Percentiles rank a stretch among this genome's conserved stretches.
Evolutionary conservation across 2,888 invertebrate genomes (phyloP).

Genomic region (Philopedon plagiatum): DNA sequence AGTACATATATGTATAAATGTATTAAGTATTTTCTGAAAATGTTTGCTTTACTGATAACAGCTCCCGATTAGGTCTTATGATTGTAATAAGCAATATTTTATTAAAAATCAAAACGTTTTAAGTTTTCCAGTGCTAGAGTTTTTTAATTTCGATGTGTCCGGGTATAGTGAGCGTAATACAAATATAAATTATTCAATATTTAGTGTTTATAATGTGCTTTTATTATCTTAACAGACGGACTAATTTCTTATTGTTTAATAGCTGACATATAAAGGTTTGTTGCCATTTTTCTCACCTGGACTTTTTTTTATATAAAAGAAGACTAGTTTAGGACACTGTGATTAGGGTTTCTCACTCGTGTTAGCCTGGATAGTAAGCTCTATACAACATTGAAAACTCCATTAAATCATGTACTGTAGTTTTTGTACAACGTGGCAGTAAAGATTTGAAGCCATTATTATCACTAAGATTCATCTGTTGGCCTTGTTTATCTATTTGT

Average conservation of each 20-base stretch:
- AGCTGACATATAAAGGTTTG: neutral
- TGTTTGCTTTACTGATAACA: conserved; percentile 3
- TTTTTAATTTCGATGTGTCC: neutral
- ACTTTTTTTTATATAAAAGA: no score
- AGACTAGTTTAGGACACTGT: no score
- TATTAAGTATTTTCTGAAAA: neutral
- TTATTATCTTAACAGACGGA: neutral
- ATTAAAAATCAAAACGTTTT: neutral
- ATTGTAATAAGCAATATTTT: neutral
- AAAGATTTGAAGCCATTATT: no score
- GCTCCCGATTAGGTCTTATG: neutral
- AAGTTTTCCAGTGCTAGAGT: neutral
- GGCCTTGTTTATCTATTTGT: no score
- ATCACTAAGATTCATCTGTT: no score
- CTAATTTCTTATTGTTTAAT: neutral
- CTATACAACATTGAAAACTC: no score
- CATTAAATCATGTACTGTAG: no score
- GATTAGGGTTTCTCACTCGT: no score
- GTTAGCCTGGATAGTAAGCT: no score
- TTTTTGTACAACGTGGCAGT: no score
- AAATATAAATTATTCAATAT: neutral
- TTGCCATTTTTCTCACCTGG: no score
- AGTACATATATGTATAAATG: no score
- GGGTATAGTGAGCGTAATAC: neutral
- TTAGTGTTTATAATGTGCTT: conserved; percentile 3